Evolutionary conservation across 1,140 invertebrate species (phyloP).

Genomic region (Drosophila bifasciata): DNA sequence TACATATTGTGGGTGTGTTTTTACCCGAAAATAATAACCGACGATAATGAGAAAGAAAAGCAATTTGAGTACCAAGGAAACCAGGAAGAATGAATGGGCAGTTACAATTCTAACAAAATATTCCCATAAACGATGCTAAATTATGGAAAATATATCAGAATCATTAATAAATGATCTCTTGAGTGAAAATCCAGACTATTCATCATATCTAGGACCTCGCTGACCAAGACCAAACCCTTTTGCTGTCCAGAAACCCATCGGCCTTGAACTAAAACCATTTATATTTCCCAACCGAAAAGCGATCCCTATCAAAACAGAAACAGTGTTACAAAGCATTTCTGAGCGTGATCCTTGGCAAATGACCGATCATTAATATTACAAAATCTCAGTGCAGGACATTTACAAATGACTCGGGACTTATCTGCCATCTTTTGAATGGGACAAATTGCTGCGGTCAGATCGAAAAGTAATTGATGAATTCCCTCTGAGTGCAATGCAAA

Average conservation of each 20-base stretch:
- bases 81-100: neutral
- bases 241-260: neutral
- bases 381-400: constrained; percentile 62
- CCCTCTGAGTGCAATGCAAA: constrained; percentile 51
- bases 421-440: constrained; percentile 35
- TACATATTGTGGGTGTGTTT: constrained; percentile 11
- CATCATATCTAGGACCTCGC: constrained; percentile 5
- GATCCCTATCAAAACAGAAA: constrained; percentile 46
- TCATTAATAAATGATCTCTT: neutral
- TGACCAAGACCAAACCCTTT: no score
- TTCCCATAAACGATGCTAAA: constrained; percentile 5
- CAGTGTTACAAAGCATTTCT: constrained; percentile 38
- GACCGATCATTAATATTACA: constrained; percentile 74
- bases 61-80: neutral
- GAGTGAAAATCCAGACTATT: neutral
- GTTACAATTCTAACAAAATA: neutral
- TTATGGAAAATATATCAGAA: neutral
- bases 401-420: constrained; percentile 68
- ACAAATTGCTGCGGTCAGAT: constrained; percentile 75
- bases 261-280: constrained; percentile 21
- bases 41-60: neutral
- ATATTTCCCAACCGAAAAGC: constrained; percentile 19
- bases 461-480: constrained; percentile 61
- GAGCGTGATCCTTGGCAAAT: constrained; percentile 40
- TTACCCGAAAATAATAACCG: constrained; percentile 1